Percentiles rank a stretch among this genome's conserved stretches.
Conservation (phyloP, 1,140 invertebrate species). For the Heliconius himera region DNA sequence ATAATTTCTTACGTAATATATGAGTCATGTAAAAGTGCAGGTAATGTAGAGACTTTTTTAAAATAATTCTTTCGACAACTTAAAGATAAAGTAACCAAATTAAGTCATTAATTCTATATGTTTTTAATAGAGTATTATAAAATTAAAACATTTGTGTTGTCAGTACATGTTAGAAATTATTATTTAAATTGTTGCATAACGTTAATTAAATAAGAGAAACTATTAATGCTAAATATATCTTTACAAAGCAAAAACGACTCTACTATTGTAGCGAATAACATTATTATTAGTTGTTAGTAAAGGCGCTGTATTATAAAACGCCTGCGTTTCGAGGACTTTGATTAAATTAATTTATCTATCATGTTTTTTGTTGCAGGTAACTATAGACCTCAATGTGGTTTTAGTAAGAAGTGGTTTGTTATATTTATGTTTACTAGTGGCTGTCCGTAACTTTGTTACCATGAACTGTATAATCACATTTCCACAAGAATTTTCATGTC, state of each 20-base stretch:
- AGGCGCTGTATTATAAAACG: slow-evolving; percentile 3
- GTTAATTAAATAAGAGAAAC: slow-evolving; percentile 38
- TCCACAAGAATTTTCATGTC: no score
- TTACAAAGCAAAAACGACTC: slow-evolving; percentile 17
- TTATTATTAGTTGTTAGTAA: not conserved
- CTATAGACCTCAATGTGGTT: not conserved
- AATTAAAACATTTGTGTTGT: slow-evolving; percentile 22
- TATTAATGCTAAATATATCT: slow-evolving; percentile 17
- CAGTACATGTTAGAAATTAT: slow-evolving; percentile 25
- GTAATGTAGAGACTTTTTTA: not conserved
- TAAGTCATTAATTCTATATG: not conserved
- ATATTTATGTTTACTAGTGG: not conserved
- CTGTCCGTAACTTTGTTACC: no score
- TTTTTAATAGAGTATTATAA: slow-evolving; percentile 14
- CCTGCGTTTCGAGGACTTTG: slow-evolving; percentile 12
- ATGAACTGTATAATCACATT: no score
- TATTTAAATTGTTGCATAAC: slow-evolving; percentile 32
- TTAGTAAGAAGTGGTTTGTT: not conserved
- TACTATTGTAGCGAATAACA: slow-evolving; percentile 7
- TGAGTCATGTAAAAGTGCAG: slow-evolving; percentile 7
- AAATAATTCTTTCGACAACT: not conserved
- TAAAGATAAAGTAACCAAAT: not conserved
- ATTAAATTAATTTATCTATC: slow-evolving; percentile 31
- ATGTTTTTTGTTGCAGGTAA: slow-evolving; percentile 35
- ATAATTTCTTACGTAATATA: slow-evolving; percentile 1